These are phyloP conservation scores for Orchesella flavescens DNA, from an alignment of 2,888 invertebrate species.

Conservation along the genomic window DNA sequence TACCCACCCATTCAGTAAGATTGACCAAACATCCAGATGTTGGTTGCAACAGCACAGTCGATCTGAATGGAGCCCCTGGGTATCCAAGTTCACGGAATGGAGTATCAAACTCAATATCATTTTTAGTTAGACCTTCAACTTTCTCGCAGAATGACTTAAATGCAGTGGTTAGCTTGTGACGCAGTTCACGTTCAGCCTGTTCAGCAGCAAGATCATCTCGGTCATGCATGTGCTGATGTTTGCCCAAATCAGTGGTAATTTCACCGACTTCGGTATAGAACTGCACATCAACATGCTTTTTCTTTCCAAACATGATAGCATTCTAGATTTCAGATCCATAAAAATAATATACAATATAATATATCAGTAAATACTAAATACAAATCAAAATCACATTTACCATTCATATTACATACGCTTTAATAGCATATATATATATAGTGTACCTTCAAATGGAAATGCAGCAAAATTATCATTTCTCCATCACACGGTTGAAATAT, in stretches of 20 bases:
- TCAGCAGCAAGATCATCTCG: constrained; percentile 98
- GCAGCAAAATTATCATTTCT: constrained; percentile 99
- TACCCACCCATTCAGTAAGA: constrained; percentile 91
- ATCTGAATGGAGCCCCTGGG: constrained; percentile 96
- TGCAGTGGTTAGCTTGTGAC: constrained; percentile 96
- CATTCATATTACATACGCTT: constrained; percentile 3
- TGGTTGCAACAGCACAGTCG: constrained; percentile 95
- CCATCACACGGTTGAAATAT: constrained; percentile 99
- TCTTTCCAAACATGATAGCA: constrained; percentile 99
- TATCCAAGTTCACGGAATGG: constrained; percentile 99
- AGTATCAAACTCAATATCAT: constrained; percentile 98
- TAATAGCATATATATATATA: neutral
- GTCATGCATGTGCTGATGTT: constrained; percentile 99
- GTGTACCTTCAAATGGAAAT: constrained; percentile 92
- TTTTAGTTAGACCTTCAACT: constrained; percentile 94
- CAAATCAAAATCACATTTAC: neutral
- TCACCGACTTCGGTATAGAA: constrained; percentile 99
- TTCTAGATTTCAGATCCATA: constrained; percentile 77
- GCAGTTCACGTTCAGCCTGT: constrained; percentile 96
- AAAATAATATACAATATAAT: neutral
- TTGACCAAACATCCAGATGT: constrained; percentile 98
- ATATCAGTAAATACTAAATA: neutral
- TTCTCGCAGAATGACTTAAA: constrained; percentile 99
- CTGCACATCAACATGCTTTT: constrained; percentile 98
- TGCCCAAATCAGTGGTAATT: constrained; percentile 98